Evolutionary conservation across 2,888 invertebrate species (phyloP).

Genomic region (Chirona hameri): DNA sequence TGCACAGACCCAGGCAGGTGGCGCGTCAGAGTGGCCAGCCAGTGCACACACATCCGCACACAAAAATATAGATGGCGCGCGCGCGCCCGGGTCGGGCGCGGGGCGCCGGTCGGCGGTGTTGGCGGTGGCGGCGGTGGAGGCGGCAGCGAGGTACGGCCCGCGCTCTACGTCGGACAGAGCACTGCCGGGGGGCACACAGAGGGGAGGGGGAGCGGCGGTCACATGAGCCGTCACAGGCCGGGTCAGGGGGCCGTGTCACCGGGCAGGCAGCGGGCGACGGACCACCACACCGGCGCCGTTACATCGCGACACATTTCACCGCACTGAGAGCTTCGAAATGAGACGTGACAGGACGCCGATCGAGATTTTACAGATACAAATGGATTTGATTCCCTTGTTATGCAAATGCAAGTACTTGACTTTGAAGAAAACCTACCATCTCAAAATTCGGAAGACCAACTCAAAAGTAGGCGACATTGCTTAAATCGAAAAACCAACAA

Average conservation of each 20-base stretch:
- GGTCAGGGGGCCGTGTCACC: not conserved
- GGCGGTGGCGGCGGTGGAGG: not conserved
- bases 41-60: not conserved
- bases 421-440: too few species aligned
- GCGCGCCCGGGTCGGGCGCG: not conserved
- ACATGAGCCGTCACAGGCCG: not conserved
- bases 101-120: not conserved
- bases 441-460: too few species aligned
- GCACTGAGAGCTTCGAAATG: not conserved
- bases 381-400: too few species aligned
- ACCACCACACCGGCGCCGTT: not conserved
- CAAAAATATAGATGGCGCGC: not conserved
- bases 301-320: not conserved
- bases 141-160: not conserved
- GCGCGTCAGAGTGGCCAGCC: not conserved
- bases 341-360: not conserved
- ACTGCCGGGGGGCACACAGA: not conserved
- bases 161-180: slow-evolving; percentile 26
- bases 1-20: not conserved
- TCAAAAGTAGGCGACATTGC: too few species aligned
- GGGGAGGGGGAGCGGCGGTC: not conserved
- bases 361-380: too few species aligned
- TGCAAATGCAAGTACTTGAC: too few species aligned
- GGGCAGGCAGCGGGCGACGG: not conserved
- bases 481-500: too few species aligned